These are phyloP conservation scores for Paraescarpia echinospica DNA, from an alignment of 1,140 invertebrate species.

Conservation along the genomic window DNA sequence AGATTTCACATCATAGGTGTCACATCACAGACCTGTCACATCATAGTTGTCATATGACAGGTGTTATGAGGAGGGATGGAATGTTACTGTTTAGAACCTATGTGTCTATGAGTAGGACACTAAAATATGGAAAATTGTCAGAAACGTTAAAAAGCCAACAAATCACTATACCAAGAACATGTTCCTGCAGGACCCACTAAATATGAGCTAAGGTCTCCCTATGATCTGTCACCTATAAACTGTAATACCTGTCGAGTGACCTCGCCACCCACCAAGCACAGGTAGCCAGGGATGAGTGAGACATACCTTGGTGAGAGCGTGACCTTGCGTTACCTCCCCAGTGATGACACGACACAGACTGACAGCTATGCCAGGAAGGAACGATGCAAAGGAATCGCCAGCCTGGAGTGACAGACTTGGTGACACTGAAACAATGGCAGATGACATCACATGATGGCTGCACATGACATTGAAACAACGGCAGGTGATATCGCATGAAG, in stretches of 20 bases:
- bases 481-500: no score
- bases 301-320: slow-evolving; percentile 38
- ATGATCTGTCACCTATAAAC: not conserved
- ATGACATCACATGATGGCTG: no score
- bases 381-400: slow-evolving; percentile 48
- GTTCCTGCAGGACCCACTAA: not conserved
- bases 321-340: slow-evolving; percentile 49
- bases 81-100: no score
- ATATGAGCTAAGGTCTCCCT: not conserved
- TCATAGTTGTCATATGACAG: no score
- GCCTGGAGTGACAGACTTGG: slow-evolving; percentile 31
- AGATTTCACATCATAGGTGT: not conserved
- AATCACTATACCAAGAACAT: not conserved
- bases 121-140: no score
- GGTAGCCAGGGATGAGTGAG: not conserved
- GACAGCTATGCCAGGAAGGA: slow-evolving; percentile 49
- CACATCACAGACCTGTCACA: not conserved
- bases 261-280: not conserved
- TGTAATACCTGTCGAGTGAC: not conserved
- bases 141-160: no score
- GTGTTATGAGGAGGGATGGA: not conserved
- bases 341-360: slow-evolving; percentile 43
- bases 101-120: no score
- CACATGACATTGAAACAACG: no score
- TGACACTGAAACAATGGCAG: slow-evolving; percentile 20